These are phyloP conservation scores for Phengaris arion DNA, from an alignment of 2,888 invertebrate genomes.

Conservation along the genomic window DNA sequence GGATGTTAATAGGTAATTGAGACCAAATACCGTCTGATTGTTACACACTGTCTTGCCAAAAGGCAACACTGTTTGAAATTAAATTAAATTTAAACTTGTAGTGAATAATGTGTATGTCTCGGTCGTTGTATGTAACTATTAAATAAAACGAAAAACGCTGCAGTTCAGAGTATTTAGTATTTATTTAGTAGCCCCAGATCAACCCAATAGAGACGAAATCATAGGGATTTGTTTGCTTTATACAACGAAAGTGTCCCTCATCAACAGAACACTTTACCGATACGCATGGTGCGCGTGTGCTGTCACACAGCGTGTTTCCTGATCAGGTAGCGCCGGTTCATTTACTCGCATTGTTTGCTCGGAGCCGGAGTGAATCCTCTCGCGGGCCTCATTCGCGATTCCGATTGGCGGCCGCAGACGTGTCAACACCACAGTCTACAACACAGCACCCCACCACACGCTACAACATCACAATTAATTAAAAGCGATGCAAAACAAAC, in stretches of 20 bases:
- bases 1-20: constrained; percentile 16
- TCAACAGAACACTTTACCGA: not conserved
- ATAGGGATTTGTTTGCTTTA: not conserved
- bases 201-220: too few species aligned
- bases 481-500: constrained; percentile 11
- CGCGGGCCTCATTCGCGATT: constrained; percentile 13
- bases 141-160: too few species aligned
- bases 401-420: constrained; percentile 19
- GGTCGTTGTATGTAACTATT: too few species aligned
- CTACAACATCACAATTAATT: not conserved
- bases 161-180: too few species aligned
- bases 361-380: constrained; percentile 21
- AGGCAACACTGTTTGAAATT: not conserved
- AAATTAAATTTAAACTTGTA: not conserved
- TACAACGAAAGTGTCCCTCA: not conserved
- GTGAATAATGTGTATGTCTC: too few species aligned
- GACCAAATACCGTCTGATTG: constrained; percentile 6
- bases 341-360: constrained; percentile 5
- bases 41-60: not conserved
- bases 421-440: not conserved
- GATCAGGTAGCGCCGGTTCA: not conserved
- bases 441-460: not conserved
- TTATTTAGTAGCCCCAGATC: too few species aligned
- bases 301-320: not conserved
- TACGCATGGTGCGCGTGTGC: not conserved